Conservation (phyloP, 1,140 invertebrate species). For the Pararge aegeria region DNA sequence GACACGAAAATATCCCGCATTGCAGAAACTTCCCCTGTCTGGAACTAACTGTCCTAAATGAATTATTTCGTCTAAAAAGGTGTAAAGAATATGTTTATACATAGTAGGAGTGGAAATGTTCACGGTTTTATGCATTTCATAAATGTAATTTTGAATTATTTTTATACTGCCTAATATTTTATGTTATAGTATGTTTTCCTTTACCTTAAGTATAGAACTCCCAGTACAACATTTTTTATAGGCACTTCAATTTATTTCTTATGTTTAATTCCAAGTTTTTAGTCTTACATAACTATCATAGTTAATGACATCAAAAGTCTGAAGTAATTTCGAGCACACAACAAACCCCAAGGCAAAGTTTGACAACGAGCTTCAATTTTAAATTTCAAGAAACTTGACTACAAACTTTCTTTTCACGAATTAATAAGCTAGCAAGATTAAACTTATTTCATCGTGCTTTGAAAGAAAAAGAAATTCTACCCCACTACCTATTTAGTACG, state of each 20-base stretch:
- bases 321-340: not conserved
- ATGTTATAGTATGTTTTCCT: no score
- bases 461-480: not conserved
- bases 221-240: no score
- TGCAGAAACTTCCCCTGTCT: slow-evolving; percentile 1
- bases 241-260: no score
- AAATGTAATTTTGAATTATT: no score
- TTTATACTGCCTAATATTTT: no score
- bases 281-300: no score
- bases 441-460: slow-evolving; percentile 1
- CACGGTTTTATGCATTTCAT: no score
- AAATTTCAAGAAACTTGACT: not conserved
- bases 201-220: no score
- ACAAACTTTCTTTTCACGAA: not conserved
- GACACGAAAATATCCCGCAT: slow-evolving; percentile 5
- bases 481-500: not conserved
- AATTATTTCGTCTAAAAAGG: not conserved
- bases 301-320: not conserved
- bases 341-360: not conserved
- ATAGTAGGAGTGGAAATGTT: not conserved
- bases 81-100: not conserved
- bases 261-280: no score
- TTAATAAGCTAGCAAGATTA: not conserved
- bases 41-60: slow-evolving; percentile 1
- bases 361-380: slow-evolving; percentile 5